A percentile compares a stretch with the other conserved stretches of the same genome.
phyloP scores from a whole-genome alignment of 2,888 invertebrate species.

The Linnaemya tessellans region DNA sequence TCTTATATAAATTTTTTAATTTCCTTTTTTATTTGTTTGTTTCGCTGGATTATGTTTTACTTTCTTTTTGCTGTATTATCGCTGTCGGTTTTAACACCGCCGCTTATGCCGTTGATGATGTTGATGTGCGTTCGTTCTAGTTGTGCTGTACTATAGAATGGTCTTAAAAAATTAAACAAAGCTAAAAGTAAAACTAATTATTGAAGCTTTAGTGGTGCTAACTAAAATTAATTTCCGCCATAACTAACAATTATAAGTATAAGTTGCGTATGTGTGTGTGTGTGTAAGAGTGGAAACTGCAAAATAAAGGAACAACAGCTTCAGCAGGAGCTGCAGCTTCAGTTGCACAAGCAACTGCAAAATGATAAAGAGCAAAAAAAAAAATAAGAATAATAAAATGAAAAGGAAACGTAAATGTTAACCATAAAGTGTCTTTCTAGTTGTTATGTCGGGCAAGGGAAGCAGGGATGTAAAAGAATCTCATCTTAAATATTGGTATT shows the following conservation, averaged over 20 bases:
- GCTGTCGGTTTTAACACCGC: conserved; percentile 35
- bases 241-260: conserved; percentile 54
- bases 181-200: conserved; percentile 66
- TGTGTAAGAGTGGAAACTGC: not conserved
- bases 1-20: conserved; percentile 21
- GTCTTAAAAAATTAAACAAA: conserved; percentile 60
- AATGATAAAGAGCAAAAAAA: conserved; percentile 2
- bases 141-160: conserved; percentile 21
- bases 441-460: not conserved
- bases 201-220: conserved; percentile 60
- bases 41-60: not conserved
- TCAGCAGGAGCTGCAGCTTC: not conserved
- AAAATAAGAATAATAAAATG: not conserved
- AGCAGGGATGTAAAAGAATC: not conserved
- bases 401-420: conserved; percentile 28
- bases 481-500: not conserved
- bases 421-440: conserved; percentile 18
- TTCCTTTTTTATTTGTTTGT: conserved; percentile 25
- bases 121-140: conserved; percentile 35
- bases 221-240: conserved; percentile 66
- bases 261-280: not conserved
- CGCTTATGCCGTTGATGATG: conserved; percentile 10
- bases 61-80: conserved; percentile 9
- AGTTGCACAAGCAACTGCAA: conserved; percentile 29
- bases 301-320: conserved; percentile 18